Evolutionary conservation across 2,888 invertebrate genomes (phyloP).

Genomic region (Euproctis similis): DNA sequence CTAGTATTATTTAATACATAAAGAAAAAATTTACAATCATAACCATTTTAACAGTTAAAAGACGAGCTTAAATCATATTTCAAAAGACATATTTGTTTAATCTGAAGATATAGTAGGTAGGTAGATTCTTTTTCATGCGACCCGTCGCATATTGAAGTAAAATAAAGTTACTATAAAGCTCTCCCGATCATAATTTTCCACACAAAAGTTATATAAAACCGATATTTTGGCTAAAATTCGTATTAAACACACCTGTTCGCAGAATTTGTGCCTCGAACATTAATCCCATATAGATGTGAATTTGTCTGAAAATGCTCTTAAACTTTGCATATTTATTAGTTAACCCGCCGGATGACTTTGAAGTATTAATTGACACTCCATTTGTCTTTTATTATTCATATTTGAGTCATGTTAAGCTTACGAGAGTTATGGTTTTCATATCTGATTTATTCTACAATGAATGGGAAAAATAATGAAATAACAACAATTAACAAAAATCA

Average conservation of each 20-base stretch:
- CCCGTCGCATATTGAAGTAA: no score
- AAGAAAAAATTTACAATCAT: no score
- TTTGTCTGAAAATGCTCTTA: constrained; percentile 55
- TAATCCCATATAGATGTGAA: constrained; percentile 51
- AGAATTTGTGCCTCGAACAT: constrained; percentile 46
- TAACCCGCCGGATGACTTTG: constrained; percentile 37
- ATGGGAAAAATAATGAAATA: no score
- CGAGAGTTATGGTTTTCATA: constrained; percentile 32
- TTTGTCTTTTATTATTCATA: constrained; percentile 34
- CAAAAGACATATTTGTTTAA: no score
- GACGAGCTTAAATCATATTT: no score
- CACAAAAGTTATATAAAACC: constrained; percentile 27
- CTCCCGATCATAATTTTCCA: constrained; percentile 24
- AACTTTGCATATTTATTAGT: constrained; percentile 65
- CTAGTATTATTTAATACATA: no score
- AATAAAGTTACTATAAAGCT: no score
- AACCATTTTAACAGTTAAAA: no score
- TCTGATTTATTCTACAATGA: constrained; percentile 26
- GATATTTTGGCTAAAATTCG: constrained; percentile 54
- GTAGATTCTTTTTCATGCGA: no score
- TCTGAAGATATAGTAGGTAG: no score
- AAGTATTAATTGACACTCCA: constrained; percentile 31
- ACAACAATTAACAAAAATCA: no score
- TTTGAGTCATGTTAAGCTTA: constrained; percentile 33
- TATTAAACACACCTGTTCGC: constrained; percentile 56